phyloP scores from a whole-genome alignment of 2,113 vertebrate species.

The Nibea albiflora region DNA sequence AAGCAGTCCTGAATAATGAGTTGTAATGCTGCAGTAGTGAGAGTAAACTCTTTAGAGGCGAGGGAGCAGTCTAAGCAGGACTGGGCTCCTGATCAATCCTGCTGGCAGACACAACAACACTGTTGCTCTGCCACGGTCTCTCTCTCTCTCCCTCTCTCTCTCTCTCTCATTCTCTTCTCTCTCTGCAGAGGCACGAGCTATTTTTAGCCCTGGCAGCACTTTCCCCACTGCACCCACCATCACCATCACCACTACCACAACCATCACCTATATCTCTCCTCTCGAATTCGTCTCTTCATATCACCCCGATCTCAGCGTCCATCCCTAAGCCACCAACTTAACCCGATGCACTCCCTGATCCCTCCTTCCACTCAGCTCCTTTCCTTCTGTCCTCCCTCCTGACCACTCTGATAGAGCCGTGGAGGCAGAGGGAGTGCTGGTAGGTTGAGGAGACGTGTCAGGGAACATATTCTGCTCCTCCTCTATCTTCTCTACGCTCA shows the following conservation, averaged over 20 bases:
- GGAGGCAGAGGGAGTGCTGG: constrained; percentile 47
- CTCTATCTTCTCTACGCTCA: constrained; percentile 42
- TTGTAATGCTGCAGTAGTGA: constrained; percentile 60
- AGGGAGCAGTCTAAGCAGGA: constrained; percentile 59
- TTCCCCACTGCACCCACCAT: constrained; percentile 46
- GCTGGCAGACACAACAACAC: constrained; percentile 75
- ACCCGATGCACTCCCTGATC: constrained; percentile 61
- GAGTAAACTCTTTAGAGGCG: constrained; percentile 58
- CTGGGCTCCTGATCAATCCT: constrained; percentile 68
- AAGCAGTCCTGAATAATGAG: constrained; percentile 56
- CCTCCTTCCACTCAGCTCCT: constrained; percentile 35
- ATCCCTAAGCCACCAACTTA: constrained; percentile 55
- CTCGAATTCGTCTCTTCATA: constrained; percentile 53
- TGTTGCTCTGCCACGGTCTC: constrained; percentile 60
- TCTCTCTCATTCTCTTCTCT: constrained; percentile 50
- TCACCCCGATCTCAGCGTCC: constrained; percentile 50
- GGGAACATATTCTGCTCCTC: constrained; percentile 22
- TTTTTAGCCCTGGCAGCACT: constrained; percentile 74
- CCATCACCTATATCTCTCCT: constrained; percentile 51
- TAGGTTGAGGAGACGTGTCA: constrained; percentile 52
- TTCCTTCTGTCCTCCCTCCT: constrained; percentile 25
- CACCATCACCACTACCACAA: constrained; percentile 32
- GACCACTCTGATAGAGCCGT: constrained; percentile 29
- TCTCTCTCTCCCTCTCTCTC: constrained; percentile 27
- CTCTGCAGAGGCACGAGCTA: constrained; percentile 73